Evolutionary conservation across 2,797 vertebrate species (phyloP), one percentile per base, ranked within the genome.

Genomic region (Syngnathus acus): DNA sequence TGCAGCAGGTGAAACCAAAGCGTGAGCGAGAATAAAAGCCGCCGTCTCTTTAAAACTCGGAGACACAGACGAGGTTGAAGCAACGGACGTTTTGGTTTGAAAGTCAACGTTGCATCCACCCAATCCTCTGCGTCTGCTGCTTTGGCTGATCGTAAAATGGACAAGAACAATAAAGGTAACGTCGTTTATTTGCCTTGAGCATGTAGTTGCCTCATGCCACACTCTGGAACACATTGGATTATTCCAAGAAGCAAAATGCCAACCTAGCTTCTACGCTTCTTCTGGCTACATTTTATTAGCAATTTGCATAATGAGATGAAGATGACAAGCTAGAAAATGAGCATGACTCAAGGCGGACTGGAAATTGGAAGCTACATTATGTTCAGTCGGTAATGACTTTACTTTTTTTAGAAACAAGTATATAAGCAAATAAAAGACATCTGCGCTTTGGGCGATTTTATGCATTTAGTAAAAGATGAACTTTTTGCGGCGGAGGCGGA

Each of bases 141-240:
- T 38, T 17, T 37, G 55, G 14, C 0, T 58, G 32, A 37, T 58
- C 14, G 32, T 58, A 58, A 37, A 37, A 38, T 58, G 13, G 32
- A 58, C 16, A 17, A 37, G 26, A 37, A 58, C 32, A 58, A 58
- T 37, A 58, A 58, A 37, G 32, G 10, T 53, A 23, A 21, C n/a
- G 5, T 4, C 3, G 21, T 53, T 53, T 21, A 50, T 19, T 50
- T n/a, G 48, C 19, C 48, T 50, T 50, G 48, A n/a, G 8, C 64
- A 72, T 60, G 80, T 76, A 78, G 71, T 78, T 79, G 78, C 71
- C 78, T 81, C 77, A 76, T 78, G 63, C 75, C 69, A 74, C 50
- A 64, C 48, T 47, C 64, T 51, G 54, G 42, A 42, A 47, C 16
- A 63, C 9, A 51, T 57, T 53, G 60, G 45, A 59, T 4, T 26